Percentiles rank a stretch among this genome's conserved stretches.
These are phyloP conservation scores for Lepisosteus osseus DNA, from an alignment of 2,113 vertebrate genomes.

Conservation along the genomic window DNA sequence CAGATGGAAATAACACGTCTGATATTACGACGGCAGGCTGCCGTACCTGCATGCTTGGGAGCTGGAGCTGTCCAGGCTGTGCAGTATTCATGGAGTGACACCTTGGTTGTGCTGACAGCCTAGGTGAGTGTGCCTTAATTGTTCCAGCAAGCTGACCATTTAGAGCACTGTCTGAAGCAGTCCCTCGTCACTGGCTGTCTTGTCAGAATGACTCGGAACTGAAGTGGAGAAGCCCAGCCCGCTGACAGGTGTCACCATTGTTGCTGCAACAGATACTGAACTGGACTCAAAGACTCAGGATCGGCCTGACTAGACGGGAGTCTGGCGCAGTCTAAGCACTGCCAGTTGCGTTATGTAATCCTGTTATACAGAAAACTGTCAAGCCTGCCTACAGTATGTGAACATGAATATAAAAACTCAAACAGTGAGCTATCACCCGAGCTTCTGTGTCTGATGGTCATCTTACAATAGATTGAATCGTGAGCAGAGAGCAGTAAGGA, in stretches of 20 bases:
- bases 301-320: constrained; percentile 58
- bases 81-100: too few relatives aligned
- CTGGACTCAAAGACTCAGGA: not conserved
- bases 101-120: too few relatives aligned
- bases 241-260: constrained; percentile 16
- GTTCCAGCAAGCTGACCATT: too few relatives aligned
- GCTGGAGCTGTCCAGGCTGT: too few relatives aligned
- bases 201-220: constrained; percentile 39
- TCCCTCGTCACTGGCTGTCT: not conserved
- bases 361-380: constrained; percentile 26
- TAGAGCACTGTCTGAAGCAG: too few relatives aligned
- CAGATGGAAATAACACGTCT: too few relatives aligned
- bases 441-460: too few relatives aligned
- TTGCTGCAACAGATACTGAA: constrained; percentile 38
- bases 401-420: constrained; percentile 22
- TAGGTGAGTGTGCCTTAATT: too few relatives aligned
- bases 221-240: constrained; percentile 12
- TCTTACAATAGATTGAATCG: constrained; percentile 29
- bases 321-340: constrained; percentile 59
- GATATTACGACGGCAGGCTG: too few relatives aligned
- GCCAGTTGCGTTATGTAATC: constrained; percentile 48
- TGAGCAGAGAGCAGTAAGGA: too few relatives aligned
- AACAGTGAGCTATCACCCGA: too few relatives aligned
- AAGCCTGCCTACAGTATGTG: constrained; percentile 50
- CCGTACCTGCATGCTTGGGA: too few relatives aligned